phyloP scores from a whole-genome alignment of 1,140 invertebrate genomes.

The Hesperophylax magnus region DNA sequence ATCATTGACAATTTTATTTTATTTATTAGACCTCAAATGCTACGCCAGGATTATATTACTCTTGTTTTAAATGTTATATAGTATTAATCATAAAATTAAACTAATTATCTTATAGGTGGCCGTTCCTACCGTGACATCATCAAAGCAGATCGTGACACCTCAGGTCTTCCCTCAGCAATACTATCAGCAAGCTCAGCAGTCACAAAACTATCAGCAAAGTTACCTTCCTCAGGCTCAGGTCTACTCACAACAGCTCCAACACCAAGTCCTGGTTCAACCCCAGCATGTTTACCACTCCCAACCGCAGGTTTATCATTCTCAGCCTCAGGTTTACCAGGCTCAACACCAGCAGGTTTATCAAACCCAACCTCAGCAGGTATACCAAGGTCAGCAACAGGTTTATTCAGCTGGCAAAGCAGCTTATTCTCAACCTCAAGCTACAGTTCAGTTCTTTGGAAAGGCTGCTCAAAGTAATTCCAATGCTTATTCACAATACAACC shows the following conservation, averaged over 20 bases:
- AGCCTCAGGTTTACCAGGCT: conserved; percentile 25
- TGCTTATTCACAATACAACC: conserved; percentile 52
- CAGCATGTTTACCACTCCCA: conserved; percentile 35
- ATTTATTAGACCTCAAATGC: too few species aligned
- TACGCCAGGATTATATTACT: too few species aligned
- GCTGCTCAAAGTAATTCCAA: conserved; percentile 49
- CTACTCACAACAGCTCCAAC: conserved; percentile 21
- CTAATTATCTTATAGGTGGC: conserved; percentile 23
- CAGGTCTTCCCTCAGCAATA: conserved; percentile 42
- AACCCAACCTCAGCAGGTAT: conserved; percentile 41
- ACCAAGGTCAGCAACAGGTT: conserved; percentile 29
- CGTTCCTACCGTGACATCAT: not conserved
- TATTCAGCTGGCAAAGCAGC: conserved; percentile 31
- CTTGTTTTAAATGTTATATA: too few species aligned
- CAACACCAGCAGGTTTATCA: conserved; percentile 43
- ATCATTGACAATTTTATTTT: too few species aligned
- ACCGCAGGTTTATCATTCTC: conserved; percentile 20
- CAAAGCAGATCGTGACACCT: conserved; percentile 48
- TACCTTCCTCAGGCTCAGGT: conserved; percentile 28
- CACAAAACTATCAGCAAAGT: conserved; percentile 40
- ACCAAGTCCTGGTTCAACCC: conserved; percentile 5
- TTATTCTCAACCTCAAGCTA: conserved; percentile 38
- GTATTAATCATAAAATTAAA: too few species aligned
- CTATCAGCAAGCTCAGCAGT: conserved; percentile 39
- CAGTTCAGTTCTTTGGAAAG: conserved; percentile 53